A percentile compares a stretch with the other conserved stretches of the same genome.
Conservation (phyloP, 2,797 vertebrate genomes). For the Notamacropus eugenii region DNA sequence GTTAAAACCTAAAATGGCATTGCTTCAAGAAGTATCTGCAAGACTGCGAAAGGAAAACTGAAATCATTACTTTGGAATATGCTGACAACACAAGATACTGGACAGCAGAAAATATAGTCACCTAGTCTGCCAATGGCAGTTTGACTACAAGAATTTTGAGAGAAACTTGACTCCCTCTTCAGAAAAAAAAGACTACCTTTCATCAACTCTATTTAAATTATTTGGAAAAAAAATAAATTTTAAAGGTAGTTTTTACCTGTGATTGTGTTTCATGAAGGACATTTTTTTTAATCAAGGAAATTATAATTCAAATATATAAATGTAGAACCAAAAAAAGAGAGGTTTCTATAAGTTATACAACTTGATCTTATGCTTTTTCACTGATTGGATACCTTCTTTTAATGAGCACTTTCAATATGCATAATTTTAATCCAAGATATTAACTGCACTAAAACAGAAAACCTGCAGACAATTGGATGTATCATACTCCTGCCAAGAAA, state of each 20-base stretch:
- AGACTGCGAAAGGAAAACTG: neutral
- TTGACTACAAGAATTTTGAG: neutral
- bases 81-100: neutral
- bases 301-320: neutral
- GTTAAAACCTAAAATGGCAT: neutral
- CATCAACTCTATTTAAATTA: neutral
- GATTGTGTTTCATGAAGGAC: neutral
- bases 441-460: conserved; percentile 10
- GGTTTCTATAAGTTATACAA: neutral
- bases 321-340: neutral
- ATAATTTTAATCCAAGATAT: neutral
- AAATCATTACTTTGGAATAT: neutral
- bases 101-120: neutral
- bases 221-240: conserved; percentile 16
- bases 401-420: neutral
- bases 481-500: neutral
- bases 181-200: neutral
- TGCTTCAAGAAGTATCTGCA: neutral
- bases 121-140: neutral
- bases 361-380: neutral
- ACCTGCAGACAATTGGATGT: neutral
- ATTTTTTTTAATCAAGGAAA: conserved; percentile 4
- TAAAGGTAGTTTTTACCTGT: neutral
- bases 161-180: neutral
- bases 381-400: neutral